Conservation (phyloP, 2,797 vertebrate species). For the Parauchenoglanis ngamensis region DNA sequence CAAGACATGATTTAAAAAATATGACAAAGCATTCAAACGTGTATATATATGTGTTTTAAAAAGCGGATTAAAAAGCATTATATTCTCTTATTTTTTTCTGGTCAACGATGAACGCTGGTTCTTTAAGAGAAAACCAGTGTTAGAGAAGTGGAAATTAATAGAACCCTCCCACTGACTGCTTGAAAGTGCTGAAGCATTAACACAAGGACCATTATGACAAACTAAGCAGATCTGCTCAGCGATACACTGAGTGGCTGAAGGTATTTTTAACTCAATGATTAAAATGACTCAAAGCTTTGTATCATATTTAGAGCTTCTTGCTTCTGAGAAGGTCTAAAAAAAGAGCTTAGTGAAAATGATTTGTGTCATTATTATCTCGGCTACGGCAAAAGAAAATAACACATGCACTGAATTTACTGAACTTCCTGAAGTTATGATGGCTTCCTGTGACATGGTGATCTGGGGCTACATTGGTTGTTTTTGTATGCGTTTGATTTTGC, state of each 20-base stretch:
- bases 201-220: neutral
- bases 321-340: neutral
- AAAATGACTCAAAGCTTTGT: neutral
- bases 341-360: neutral
- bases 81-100: neutral
- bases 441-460: neutral
- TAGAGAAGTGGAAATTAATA: conserved; percentile 1
- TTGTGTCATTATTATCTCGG: neutral
- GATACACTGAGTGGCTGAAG: neutral
- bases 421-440: neutral
- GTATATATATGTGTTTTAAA: neutral
- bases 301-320: neutral
- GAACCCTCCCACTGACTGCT: neutral
- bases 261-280: neutral
- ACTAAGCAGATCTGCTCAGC: conserved; percentile 11
- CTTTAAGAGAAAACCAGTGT: neutral
- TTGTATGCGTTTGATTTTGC: neutral
- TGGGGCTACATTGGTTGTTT: neutral
- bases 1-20: neutral
- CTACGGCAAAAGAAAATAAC: neutral
- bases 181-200: conserved; percentile 26
- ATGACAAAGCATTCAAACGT: neutral
- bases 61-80: neutral
- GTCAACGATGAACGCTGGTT: neutral
- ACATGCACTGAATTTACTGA: neutral